A percentile compares a stretch with the other conserved stretches of the same genome.
Conservation (phyloP, 2,888 invertebrate genomes). For the Arrhopalites spinosus region DNA sequence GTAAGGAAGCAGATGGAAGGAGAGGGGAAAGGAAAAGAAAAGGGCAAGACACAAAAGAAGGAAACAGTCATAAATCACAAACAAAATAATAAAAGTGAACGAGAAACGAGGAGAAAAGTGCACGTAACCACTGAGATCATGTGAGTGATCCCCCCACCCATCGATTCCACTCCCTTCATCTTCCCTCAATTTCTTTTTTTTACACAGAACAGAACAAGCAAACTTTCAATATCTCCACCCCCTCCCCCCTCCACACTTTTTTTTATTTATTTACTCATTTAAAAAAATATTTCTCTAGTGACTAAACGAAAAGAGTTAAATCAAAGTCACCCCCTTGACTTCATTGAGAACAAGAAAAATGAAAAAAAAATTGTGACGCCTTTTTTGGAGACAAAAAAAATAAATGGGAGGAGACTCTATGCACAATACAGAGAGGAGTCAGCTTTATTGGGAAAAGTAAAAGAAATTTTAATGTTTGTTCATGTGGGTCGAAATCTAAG, state of each 20-base stretch:
- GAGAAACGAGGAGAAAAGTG: conserved; percentile 20
- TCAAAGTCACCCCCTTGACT: not conserved
- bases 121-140: not conserved
- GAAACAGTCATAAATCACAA: conserved; percentile 41
- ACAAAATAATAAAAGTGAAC: conserved; percentile 35
- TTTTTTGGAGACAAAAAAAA: no score
- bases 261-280: not conserved
- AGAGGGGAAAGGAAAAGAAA: not conserved
- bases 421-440: not conserved
- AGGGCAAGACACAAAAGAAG: not conserved
- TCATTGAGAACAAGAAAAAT: not conserved
- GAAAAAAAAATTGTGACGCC: not conserved
- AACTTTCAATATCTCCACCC: not conserved
- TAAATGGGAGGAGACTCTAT: no score
- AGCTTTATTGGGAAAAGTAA: no score
- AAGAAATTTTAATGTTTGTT: no score
- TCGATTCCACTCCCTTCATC: not conserved
- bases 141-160: not conserved
- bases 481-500: not conserved
- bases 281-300: not conserved
- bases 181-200: not conserved
- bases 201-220: not conserved
- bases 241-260: not conserved
- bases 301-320: not conserved
- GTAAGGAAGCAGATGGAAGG: not conserved